Percentiles rank a stretch among this genome's conserved stretches.
These are phyloP conservation scores for Drosophila nigricruria DNA, from an alignment of 2,888 invertebrate genomes.

Conservation along the genomic window DNA sequence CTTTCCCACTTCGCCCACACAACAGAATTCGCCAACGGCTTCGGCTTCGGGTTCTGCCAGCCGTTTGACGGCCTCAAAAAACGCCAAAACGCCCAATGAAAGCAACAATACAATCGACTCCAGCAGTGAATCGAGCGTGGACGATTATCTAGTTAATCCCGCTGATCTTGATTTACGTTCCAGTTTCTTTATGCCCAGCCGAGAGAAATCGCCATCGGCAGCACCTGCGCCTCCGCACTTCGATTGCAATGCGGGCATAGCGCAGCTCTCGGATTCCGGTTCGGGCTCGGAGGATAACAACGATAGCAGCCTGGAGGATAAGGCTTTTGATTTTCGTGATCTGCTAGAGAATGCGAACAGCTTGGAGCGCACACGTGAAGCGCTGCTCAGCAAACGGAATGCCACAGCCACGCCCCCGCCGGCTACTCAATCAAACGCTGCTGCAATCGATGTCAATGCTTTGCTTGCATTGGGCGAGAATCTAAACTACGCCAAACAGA, in stretches of 20 bases:
- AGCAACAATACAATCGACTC: conserved; percentile 56
- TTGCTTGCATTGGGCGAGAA: conserved; percentile 89
- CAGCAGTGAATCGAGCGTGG: conserved; percentile 57
- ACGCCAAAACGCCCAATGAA: conserved; percentile 80
- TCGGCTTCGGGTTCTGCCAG: conserved; percentile 68
- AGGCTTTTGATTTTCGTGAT: conserved; percentile 84
- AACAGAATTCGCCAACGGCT: conserved; percentile 72
- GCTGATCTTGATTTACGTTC: conserved; percentile 87
- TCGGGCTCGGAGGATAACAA: conserved; percentile 82
- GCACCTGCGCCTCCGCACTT: conserved; percentile 71
- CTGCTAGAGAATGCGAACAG: conserved; percentile 87
- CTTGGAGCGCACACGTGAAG: conserved; percentile 88
- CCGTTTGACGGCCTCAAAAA: conserved; percentile 78
- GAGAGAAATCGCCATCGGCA: conserved; percentile 68
- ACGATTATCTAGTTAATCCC: conserved; percentile 86
- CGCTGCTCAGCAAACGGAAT: conserved; percentile 66
- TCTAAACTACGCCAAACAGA: conserved; percentile 62
- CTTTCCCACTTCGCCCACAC: conserved; percentile 66
- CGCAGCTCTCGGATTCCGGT: conserved; percentile 80
- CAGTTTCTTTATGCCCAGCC: conserved; percentile 85
- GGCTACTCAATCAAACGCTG: conserved; percentile 57
- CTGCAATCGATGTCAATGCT: conserved; percentile 87
- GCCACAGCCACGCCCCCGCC: conserved; percentile 33
- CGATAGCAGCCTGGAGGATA: conserved; percentile 71
- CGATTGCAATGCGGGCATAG: conserved; percentile 84